These are phyloP conservation scores for Frankliniella fusca DNA, from an alignment of 2,888 invertebrate species.

Conservation along the genomic window DNA sequence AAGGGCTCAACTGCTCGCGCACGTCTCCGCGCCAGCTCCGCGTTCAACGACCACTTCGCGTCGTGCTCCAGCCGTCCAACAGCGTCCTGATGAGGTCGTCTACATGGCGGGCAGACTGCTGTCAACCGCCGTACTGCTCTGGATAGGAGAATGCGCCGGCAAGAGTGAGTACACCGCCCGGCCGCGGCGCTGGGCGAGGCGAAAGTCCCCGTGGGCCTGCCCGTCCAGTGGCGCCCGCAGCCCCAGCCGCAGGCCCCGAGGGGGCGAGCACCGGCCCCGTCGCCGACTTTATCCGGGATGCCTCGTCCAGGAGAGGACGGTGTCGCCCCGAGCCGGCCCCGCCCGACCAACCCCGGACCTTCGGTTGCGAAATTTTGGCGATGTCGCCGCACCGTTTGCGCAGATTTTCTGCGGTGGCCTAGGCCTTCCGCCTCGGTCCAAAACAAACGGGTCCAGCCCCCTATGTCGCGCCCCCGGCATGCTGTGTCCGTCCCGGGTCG, in stretches of 20 bases:
- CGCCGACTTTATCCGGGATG: neutral
- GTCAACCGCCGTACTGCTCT: neutral
- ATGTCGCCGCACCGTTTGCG: neutral
- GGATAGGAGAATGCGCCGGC: neutral
- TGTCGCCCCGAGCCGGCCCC: neutral
- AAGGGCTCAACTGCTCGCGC: slow-evolving; percentile 7
- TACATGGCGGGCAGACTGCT: neutral
- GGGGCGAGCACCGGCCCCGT: neutral
- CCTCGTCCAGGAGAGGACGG: neutral
- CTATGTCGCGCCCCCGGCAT: neutral
- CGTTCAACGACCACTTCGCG: neutral
- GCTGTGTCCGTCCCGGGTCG: neutral
- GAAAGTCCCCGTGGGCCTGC: neutral
- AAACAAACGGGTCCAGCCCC: neutral
- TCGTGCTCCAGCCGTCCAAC: neutral
- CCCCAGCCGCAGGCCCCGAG: neutral
- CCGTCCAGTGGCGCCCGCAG: neutral
- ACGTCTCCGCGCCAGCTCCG: neutral
- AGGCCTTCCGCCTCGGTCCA: neutral
- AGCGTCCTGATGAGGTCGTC: neutral
- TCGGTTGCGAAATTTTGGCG: neutral
- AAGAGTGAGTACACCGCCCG: neutral
- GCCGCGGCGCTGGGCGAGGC: too few species aligned
- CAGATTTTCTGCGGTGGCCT: neutral
- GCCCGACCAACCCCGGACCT: neutral